phyloP scores from a whole-genome alignment of 2,888 invertebrate genomes.

The Nymphalis polychloros region DNA sequence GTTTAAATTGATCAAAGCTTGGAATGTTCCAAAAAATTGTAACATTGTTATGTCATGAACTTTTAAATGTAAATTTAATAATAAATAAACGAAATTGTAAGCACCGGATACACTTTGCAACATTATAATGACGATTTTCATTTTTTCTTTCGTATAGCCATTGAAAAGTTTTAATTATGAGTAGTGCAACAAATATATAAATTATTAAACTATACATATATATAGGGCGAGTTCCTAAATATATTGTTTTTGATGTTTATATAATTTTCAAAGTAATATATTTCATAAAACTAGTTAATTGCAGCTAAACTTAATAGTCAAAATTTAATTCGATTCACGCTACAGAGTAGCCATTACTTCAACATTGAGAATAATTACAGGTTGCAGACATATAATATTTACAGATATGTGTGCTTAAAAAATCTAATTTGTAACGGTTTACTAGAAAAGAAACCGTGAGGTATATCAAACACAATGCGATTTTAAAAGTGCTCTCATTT shows the following conservation, averaged over 20 bases:
- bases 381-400: slow-evolving; percentile 7
- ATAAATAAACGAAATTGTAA: slow-evolving; percentile 8
- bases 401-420: slow-evolving; percentile 10
- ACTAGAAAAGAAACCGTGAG: background rate
- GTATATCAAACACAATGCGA: background rate
- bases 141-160: background rate
- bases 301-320: slow-evolving; percentile 2
- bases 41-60: background rate
- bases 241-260: background rate
- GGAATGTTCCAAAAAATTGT: slow-evolving; percentile 15
- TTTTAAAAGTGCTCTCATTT: background rate
- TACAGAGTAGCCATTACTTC: background rate
- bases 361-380: background rate
- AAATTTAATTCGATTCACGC: slow-evolving; percentile 2
- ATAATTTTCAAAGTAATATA: background rate
- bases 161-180: background rate
- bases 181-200: too few relatives aligned
- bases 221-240: too few relatives aligned
- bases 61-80: background rate
- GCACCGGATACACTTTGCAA: slow-evolving; percentile 6
- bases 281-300: slow-evolving; percentile 3
- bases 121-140: background rate
- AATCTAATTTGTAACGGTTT: background rate
- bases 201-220: too few relatives aligned
- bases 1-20: slow-evolving; percentile 8